Evolutionary conservation across 2,888 invertebrate species (phyloP).

Genomic region (Julus scanicus): DNA sequence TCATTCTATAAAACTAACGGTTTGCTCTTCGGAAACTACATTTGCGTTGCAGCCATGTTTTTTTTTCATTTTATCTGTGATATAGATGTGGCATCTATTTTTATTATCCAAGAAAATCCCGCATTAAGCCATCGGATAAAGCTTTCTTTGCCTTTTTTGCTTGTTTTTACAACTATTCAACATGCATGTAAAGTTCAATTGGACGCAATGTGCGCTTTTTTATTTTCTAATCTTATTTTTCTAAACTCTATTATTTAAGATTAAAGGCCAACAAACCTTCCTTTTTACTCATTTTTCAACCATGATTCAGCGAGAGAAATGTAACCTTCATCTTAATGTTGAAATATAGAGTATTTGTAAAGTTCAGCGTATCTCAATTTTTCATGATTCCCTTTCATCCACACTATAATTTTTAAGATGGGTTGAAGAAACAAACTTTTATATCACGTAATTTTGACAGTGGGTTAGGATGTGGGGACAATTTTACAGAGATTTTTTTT

Average conservation of each 20-base stretch:
- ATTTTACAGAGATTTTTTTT: neutral
- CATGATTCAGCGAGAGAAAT: neutral
- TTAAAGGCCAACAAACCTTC: neutral
- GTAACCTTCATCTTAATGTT: neutral
- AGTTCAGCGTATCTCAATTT: slow-evolving; percentile 13
- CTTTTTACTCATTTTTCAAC: neutral
- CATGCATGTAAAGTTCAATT: neutral
- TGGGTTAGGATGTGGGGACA: neutral
- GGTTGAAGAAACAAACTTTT: slow-evolving; percentile 1
- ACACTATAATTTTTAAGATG: neutral
- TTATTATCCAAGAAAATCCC: neutral
- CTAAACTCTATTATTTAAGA: neutral
- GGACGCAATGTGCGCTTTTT: neutral
- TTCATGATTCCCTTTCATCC: neutral
- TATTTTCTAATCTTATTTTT: neutral
- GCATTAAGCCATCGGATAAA: neutral
- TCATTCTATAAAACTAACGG: neutral
- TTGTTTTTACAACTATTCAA: neutral
- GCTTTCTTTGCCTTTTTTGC: neutral
- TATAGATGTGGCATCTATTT: neutral
- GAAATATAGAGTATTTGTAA: neutral
- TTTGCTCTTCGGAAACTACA: neutral
- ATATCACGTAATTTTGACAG: neutral
- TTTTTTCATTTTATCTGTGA: neutral
- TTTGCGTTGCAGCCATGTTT: neutral